Percentiles rank a stretch among this genome's conserved stretches.
Evolutionary conservation across 64 coral and sea anemone genomes (phyloP).

Genomic region (Montipora efflorescens): DNA sequence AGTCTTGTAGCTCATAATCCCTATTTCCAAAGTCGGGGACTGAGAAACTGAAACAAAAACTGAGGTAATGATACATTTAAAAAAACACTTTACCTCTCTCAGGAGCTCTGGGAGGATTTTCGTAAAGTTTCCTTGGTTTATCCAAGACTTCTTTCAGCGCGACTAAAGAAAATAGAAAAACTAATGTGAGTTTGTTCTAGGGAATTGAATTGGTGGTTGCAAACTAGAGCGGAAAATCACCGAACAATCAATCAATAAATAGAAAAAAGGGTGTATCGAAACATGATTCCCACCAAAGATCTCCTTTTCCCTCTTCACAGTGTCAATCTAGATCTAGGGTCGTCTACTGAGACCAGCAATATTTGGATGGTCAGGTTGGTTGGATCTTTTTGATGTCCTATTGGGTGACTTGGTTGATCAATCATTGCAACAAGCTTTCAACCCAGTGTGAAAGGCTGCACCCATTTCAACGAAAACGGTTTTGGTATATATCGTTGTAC

Average conservation of each 20-base stretch:
- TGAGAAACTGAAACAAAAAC: not conserved
- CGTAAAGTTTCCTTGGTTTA: not conserved
- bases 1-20: not conserved
- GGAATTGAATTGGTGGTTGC: not conserved
- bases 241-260: conserved; percentile 7
- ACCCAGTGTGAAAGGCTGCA: too few relatives aligned
- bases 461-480: too few relatives aligned
- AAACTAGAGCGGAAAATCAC: not conserved
- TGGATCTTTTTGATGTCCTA: not conserved
- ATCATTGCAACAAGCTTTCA: too few relatives aligned
- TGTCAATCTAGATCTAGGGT: not conserved
- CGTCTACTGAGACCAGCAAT: not conserved
- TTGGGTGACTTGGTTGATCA: not conserved
- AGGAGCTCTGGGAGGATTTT: not conserved
- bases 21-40: not conserved
- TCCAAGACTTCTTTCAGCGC: not conserved
- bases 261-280: not conserved
- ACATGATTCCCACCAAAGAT: not conserved
- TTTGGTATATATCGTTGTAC: too few relatives aligned
- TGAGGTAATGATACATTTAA: not conserved
- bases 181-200: not conserved
- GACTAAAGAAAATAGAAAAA: not conserved
- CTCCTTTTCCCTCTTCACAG: not conserved
- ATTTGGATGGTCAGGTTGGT: not conserved
- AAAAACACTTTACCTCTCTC: not conserved